These are phyloP conservation scores for Germaria angustata DNA, from an alignment of 2,888 invertebrate species.

Conservation along the genomic window DNA sequence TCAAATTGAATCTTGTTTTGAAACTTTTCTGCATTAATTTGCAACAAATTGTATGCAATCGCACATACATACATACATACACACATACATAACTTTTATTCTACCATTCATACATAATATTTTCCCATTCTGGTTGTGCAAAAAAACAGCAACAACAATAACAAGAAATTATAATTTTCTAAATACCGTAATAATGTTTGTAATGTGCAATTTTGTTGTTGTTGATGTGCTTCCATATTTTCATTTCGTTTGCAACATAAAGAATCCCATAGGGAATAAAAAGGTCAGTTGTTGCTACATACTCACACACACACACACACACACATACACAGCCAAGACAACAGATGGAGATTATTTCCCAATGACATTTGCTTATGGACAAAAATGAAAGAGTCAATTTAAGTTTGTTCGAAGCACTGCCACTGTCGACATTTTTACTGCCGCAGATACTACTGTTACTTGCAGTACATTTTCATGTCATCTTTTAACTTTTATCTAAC, in stretches of 20 bases:
- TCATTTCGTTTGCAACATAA: not conserved
- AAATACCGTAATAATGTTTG: constrained; percentile 65
- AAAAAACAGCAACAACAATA: too few relatives aligned
- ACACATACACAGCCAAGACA: not conserved
- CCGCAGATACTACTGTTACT: not conserved
- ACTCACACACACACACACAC: not conserved
- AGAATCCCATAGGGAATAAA: constrained; percentile 29
- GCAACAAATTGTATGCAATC: constrained; percentile 61
- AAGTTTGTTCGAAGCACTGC: not conserved
- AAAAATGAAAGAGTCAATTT: constrained; percentile 27
- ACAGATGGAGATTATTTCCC: constrained; percentile 71
- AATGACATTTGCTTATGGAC: constrained; percentile 34
- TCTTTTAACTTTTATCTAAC: constrained; percentile 39
- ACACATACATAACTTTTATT: not conserved
- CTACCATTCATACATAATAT: constrained; percentile 22
- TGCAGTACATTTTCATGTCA: constrained; percentile 35
- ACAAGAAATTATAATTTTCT: constrained; percentile 54
- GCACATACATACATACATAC: not conserved
- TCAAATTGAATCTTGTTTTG: constrained; percentile 59
- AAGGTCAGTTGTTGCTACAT: constrained; percentile 37
- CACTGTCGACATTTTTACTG: not conserved
- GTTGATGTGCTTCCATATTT: not conserved
- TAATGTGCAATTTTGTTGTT: constrained; percentile 47
- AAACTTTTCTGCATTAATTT: constrained; percentile 64
- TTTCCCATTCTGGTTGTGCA: constrained; percentile 25